Evolutionary conservation across 1,140 invertebrate species (phyloP).

Genomic region (Bathynomus jamesi): DNA sequence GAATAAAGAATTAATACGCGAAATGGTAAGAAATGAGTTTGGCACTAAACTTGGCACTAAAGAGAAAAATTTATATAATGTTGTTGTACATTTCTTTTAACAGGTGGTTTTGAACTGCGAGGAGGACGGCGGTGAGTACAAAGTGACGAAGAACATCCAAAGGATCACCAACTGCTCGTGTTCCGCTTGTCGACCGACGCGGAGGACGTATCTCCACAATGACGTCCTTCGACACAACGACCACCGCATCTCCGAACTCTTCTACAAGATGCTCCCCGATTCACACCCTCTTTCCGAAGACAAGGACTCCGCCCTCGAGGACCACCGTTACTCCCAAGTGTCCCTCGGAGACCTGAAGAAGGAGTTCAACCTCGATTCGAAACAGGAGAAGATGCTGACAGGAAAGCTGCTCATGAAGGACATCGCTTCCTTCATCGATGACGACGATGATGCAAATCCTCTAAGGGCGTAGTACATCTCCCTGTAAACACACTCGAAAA

Average conservation of each 20-base stretch:
- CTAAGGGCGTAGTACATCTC: background rate
- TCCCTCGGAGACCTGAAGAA: conserved; percentile 10
- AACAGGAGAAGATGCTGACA: background rate
- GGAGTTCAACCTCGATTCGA: conserved; percentile 1
- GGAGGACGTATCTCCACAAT: conserved; percentile 14
- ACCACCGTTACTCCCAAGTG: conserved; percentile 1
- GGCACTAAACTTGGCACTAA: no score
- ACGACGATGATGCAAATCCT: background rate
- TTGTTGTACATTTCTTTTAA: background rate
- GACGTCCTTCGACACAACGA: conserved; percentile 19
- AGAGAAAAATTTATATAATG: background rate
- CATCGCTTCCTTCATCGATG: conserved; percentile 2
- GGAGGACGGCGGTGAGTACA: conserved; percentile 46
- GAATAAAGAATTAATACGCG: no score
- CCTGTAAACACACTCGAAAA: no score
- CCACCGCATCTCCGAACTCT: conserved; percentile 14
- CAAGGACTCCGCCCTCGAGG: background rate
- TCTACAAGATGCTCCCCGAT: conserved; percentile 23
- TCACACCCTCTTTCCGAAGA: conserved; percentile 18
- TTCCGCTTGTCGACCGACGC: conserved; percentile 46
- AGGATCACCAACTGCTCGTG: conserved; percentile 58
- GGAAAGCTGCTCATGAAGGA: background rate
- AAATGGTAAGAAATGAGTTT: no score
- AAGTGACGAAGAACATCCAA: conserved; percentile 54
- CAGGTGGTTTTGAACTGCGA: conserved; percentile 36